Percentiles rank a stretch among this genome's conserved stretches.
Conservation (phyloP, 2,797 vertebrate species). For the Aplochiton taeniatus region DNA sequence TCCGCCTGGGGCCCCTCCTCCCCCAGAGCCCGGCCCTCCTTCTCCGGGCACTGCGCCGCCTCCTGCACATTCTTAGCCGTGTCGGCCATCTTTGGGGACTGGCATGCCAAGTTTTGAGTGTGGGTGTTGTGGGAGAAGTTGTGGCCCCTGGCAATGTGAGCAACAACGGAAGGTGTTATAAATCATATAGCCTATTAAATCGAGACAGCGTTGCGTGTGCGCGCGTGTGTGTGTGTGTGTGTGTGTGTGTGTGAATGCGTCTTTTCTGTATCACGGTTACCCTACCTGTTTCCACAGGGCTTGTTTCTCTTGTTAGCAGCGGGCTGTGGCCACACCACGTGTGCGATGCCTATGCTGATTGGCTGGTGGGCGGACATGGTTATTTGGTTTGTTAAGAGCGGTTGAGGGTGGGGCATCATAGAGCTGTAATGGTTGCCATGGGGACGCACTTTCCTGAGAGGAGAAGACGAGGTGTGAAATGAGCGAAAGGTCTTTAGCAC, state of each 20-base stretch:
- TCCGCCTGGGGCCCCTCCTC: slow-evolving; percentile 68
- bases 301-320: slow-evolving; percentile 90
- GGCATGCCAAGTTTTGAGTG: slow-evolving; percentile 85
- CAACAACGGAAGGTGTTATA: not conserved
- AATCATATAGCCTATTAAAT: not conserved
- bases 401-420: slow-evolving; percentile 91
- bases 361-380: slow-evolving; percentile 94
- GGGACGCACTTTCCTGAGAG: slow-evolving; percentile 90
- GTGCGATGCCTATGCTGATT: slow-evolving; percentile 97
- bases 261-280: too few relatives aligned
- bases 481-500: slow-evolving; percentile 54
- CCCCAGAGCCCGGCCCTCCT: slow-evolving; percentile 72
- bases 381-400: slow-evolving; percentile 95
- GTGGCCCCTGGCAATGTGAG: slow-evolving; percentile 70
- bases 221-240: slow-evolving; percentile 7
- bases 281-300: slow-evolving; percentile 90
- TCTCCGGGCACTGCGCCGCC: slow-evolving; percentile 71
- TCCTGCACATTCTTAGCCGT: slow-evolving; percentile 84
- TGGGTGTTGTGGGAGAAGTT: slow-evolving; percentile 86
- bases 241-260: slow-evolving; percentile 3
- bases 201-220: not conserved
- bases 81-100: slow-evolving; percentile 90
- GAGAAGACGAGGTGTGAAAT: slow-evolving; percentile 53
- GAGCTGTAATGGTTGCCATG: slow-evolving; percentile 94
- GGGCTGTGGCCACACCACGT: slow-evolving; percentile 96